Evolutionary conservation across 2,113 vertebrate genomes (phyloP).

Genomic region (Albula glossodonta): DNA sequence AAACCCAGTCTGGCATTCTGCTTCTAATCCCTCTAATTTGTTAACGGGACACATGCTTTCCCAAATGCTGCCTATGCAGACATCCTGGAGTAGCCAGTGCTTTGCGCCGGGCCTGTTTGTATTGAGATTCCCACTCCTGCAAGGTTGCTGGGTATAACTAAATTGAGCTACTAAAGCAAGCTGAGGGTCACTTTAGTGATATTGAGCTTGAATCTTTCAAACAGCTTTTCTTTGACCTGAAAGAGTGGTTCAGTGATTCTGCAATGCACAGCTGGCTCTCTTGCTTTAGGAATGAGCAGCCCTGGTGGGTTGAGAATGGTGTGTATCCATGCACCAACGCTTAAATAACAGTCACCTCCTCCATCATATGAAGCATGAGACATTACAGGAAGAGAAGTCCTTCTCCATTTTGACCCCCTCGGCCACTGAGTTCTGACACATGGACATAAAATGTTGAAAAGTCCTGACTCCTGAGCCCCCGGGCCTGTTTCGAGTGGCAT

Average conservation of each 20-base stretch:
- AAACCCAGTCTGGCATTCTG: constrained; percentile 66
- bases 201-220: background rate
- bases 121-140: background rate
- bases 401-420: constrained; percentile 12
- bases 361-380: background rate
- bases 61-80: constrained; percentile 37
- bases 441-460: constrained; percentile 29
- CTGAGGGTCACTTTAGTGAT: background rate
- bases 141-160: background rate
- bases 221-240: background rate
- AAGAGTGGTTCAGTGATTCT: background rate
- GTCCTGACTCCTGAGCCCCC: background rate
- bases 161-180: background rate
- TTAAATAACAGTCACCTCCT: background rate
- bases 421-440: constrained; percentile 36
- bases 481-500: constrained; percentile 32
- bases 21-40: constrained; percentile 72
- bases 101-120: background rate
- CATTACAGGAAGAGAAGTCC: constrained; percentile 22
- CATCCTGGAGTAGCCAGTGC: constrained; percentile 32
- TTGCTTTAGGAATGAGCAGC: background rate
- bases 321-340: background rate
- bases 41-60: constrained; percentile 61
- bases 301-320: background rate
- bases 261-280: background rate